Percentiles rank a stretch among this genome's conserved stretches.
phyloP scores from a whole-genome alignment of 2,113 vertebrate genomes.

The Platycercus adscitus region DNA sequence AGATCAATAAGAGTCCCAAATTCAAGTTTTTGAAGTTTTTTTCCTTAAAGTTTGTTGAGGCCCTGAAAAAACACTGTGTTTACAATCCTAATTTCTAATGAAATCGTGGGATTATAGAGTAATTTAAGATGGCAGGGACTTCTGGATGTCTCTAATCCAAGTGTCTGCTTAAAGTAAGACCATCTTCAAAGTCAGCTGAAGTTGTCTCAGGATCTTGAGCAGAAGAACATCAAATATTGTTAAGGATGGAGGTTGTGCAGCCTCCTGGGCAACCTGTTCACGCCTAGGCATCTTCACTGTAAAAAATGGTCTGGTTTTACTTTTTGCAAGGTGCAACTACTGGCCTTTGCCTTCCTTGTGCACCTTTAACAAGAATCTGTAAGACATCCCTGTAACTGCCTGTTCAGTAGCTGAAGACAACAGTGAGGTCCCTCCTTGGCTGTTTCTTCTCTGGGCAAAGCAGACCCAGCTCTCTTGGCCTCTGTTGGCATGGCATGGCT shows the following conservation, averaged over 20 bases:
- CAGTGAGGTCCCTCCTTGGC: neutral
- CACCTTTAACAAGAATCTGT: neutral
- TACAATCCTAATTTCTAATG: neutral
- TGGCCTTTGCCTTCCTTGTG: neutral
- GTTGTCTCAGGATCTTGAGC: neutral
- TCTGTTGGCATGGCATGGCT: rapidly evolving
- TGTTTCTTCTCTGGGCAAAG: neutral
- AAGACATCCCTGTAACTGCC: neutral
- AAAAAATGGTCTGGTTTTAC: neutral
- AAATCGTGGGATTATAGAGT: neutral
- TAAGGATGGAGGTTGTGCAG: neutral
- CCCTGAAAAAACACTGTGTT: neutral
- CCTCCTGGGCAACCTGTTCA: neutral
- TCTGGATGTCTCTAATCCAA: neutral
- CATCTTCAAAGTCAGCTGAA: neutral
- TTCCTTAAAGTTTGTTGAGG: neutral
- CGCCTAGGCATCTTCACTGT: neutral
- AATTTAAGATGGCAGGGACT: neutral
- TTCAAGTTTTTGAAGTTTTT: neutral
- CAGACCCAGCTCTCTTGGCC: rapidly evolving
- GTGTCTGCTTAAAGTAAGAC: neutral
- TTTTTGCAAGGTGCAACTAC: neutral
- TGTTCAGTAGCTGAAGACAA: rapidly evolving
- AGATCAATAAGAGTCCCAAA: rapidly evolving
- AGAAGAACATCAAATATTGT: neutral